A percentile compares a stretch with the other conserved stretches of the same genome.
Conservation (phyloP, 2,888 invertebrate genomes). For the Uropetala carovei region DNA sequence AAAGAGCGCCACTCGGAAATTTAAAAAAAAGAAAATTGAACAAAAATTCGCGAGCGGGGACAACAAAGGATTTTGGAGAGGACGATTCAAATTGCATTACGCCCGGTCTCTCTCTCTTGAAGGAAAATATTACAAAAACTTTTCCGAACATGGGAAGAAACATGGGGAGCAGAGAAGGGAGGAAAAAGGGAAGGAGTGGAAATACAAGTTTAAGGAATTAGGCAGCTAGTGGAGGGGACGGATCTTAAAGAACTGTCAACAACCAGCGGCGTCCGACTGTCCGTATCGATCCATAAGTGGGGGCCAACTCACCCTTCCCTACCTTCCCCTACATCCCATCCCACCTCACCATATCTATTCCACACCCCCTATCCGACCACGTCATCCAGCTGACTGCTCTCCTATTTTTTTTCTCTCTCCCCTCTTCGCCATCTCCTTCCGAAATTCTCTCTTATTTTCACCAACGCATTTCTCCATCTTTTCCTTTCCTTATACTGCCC, state of each 20-base stretch:
- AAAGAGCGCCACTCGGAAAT: neutral
- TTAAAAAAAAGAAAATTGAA: neutral
- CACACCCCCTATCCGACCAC: neutral
- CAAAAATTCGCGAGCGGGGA: neutral
- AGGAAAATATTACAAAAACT: neutral
- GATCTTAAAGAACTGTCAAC: constrained; percentile 48
- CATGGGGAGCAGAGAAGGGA: neutral
- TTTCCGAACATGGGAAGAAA: constrained; percentile 19
- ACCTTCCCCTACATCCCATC: neutral
- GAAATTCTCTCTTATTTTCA: neutral
- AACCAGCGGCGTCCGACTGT: constrained; percentile 54
- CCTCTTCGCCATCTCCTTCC: neutral
- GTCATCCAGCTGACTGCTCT: neutral
- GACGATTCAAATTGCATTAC: neutral
- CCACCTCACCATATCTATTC: neutral
- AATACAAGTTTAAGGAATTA: constrained; percentile 60
- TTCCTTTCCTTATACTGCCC: no score
- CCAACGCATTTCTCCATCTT: neutral
- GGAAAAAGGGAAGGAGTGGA: neutral
- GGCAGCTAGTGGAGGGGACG: constrained; percentile 29
- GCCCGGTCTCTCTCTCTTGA: neutral
- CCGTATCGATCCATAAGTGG: constrained; percentile 44
- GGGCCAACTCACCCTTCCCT: neutral
- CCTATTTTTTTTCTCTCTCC: neutral
- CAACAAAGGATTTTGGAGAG: constrained; percentile 2